A percentile compares a stretch with the other conserved stretches of the same genome.
phyloP scores from a whole-genome alignment of 2,797 vertebrate genomes.

The Siniperca undulata region DNA sequence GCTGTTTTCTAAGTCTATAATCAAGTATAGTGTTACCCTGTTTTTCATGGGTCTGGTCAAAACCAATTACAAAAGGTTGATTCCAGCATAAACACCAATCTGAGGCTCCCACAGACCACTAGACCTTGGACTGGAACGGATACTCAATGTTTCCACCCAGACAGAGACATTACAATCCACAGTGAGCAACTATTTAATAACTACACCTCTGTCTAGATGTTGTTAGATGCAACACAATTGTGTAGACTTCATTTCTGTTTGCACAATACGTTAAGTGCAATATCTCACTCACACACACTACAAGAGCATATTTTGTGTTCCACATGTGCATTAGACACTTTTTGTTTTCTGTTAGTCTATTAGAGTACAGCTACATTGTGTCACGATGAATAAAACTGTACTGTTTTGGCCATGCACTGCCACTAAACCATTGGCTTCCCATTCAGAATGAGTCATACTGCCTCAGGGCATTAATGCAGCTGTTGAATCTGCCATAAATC shows the following conservation, averaged over 20 bases:
- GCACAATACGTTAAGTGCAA: background rate
- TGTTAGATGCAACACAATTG: background rate
- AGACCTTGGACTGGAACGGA: conserved; percentile 59
- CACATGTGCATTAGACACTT: conserved; percentile 1
- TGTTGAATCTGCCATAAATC: conserved; percentile 69
- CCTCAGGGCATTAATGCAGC: conserved; percentile 64
- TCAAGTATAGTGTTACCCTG: conserved; percentile 69
- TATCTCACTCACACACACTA: background rate
- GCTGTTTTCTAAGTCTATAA: conserved; percentile 71
- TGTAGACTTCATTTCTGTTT: background rate
- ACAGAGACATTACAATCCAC: background rate
- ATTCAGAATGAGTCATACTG: conserved; percentile 61
- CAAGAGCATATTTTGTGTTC: background rate
- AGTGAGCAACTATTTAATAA: background rate
- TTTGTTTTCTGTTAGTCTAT: conserved; percentile 5
- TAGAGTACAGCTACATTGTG: conserved; percentile 21
- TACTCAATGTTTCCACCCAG: conserved; percentile 54
- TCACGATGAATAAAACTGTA: conserved; percentile 20
- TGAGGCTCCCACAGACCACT: conserved; percentile 63
- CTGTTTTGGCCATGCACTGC: conserved; percentile 33
- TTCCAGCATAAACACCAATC: conserved; percentile 78
- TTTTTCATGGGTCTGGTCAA: conserved; percentile 76
- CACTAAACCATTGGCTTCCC: conserved; percentile 51
- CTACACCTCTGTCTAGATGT: background rate
- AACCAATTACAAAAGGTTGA: conserved; percentile 72